Base-by-base conservation (phyloP, 2,888 invertebrate genomes). In the Venustoraphidia nigricollis region DNA sequence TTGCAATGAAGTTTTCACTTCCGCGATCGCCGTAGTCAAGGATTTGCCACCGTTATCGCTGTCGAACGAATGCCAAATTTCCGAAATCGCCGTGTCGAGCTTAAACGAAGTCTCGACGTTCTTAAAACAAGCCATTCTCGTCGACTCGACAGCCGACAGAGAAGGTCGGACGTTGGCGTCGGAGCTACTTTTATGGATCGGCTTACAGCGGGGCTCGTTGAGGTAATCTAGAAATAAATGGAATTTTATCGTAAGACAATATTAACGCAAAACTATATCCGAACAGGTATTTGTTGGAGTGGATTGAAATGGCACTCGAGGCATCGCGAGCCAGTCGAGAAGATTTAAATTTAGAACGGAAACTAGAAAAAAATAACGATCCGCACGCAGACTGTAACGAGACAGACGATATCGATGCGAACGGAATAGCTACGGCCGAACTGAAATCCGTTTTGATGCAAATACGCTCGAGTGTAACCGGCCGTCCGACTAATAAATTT, bases 221-320 rank as follows among this genome's bases (percentile, higher is more conserved):
- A 62, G 74, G 40, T 27, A 27, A 27, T 6, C 6, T 27, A 6
- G 27, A 27, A 6, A 27, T 27, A 27, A 27, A 6, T 27, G 6
- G 6, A 27, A 27, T 27, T 27, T 27, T 27, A 27, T 27, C 6
- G 27, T 27, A 27, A 27, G 6, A 27, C 6, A 27, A 6, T 27
- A 27, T 27, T 27, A 27, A 27, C 3, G 6, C 27, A 6, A 27
- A 27, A 27, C 1, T 27, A 27, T 27, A 6, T 27, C 27, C 6
- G 6, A 6, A 6, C 27, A 27, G 27, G 27, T 73, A 73, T 58
- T 60, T 79, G 17, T 61, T 79, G 42, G 75, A 78, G 56, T 79
- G 79, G 79, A 71, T 79, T 43, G 72, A 76, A 51, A 70, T 77
- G 69, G 76, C 77, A 10, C 62, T 78, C 43, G 65, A 67, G 43